Base-by-base conservation (phyloP, 1,140 invertebrate genomes). In the Drosophila lowei region DNA sequence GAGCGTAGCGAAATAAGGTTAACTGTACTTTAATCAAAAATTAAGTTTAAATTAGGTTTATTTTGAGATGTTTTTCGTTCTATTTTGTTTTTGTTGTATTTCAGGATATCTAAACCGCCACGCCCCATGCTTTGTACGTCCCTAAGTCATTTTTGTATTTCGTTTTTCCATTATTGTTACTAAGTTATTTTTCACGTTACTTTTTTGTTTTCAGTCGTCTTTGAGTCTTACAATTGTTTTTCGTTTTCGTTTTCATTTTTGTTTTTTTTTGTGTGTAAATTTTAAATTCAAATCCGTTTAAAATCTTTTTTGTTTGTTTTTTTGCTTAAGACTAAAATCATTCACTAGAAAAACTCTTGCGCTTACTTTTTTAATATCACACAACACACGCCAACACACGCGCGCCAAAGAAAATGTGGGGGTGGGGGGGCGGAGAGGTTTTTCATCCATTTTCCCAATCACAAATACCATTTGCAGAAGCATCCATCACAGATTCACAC, bases 311-410 rank as follows among this genome's bases (percentile, higher is more conserved):
- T 72, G 49, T 44, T 72, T 30, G 30, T 9, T 65, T 38, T 65
- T 65, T 60, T 18, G 25, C 79, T 77, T 86, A 81, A 23, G 53
- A 44, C 65, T 81, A 81, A 30, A 50, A 53, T 64, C 85, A 72
- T 89, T 79, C 57, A 61, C 65, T 68, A 63, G 60, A 63, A 49
- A 50, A 61, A n/a, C 61, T 56, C 63, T 73, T 66, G 11, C 25
- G 59, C 81, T 89, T 89, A 86, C 65, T 85, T 85, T 65, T 56
- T 65, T 90, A 90, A 89, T 90, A 90, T 90, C 88, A 90, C 88
- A 90, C 88, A 90, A 80, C 81, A 80, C 78, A 67, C 74, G 60
- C 56, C 66, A 85, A 23, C 75, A 72, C 76, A 86, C 86, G 61
- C 75, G 77, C 86, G 78, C 78, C 73, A 72, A 79, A 72, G 54